Base-by-base conservation (phyloP, 37 sponge, comb jelly and placozoan genomes). In the Geodia barretti region DNA sequence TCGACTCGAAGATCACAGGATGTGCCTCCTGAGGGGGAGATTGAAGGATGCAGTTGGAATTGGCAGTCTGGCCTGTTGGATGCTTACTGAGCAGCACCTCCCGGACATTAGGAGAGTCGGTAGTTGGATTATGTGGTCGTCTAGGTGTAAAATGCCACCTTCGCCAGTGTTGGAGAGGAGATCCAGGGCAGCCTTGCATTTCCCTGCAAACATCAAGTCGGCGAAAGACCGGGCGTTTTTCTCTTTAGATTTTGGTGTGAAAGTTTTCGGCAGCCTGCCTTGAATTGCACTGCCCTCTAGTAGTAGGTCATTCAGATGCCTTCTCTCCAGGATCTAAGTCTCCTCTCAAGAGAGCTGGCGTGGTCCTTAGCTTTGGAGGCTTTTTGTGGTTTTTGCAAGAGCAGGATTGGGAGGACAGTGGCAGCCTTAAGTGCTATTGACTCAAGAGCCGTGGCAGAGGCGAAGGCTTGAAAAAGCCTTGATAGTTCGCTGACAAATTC, bases 371-470 rank as follows among this genome's bases (percentile, higher is more conserved):
- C 59, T 47, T 79, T 79, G 24, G 70, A 79, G 2, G 3, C 68
- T 35, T 68, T 70, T 0, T 29, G 3, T 3, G 70, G 80, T 24
- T 79, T 79, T 36, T 79, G 80, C 8, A 79, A 70, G n/a, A 79
- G 60, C 2, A 79, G 80, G 26, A 79, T 68, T 32, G 80, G 80
- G 70, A 79, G 21, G 70, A 79, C 59, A 28, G 80, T 79, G 70
- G 60, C 70, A 19, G 80, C 80, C 32, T 69, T 68, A 21, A 79
- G 70, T 4, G 80, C 80, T 43, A 79, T 35, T 1, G 70, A 79
- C 80, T 79, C 80, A 5, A 79, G 21, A 21, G 80, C 70, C 42
- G 70, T 68, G 1, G 60, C 60, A 34, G 70, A 47, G 60, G 80
- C 70, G 68, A 79, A 68, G 70, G 80, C 59, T 31, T 5, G 8